These are phyloP conservation scores for Ichneumoninae sp. DNA, from an alignment of 2,888 invertebrate genomes.

Conservation along the genomic window DNA sequence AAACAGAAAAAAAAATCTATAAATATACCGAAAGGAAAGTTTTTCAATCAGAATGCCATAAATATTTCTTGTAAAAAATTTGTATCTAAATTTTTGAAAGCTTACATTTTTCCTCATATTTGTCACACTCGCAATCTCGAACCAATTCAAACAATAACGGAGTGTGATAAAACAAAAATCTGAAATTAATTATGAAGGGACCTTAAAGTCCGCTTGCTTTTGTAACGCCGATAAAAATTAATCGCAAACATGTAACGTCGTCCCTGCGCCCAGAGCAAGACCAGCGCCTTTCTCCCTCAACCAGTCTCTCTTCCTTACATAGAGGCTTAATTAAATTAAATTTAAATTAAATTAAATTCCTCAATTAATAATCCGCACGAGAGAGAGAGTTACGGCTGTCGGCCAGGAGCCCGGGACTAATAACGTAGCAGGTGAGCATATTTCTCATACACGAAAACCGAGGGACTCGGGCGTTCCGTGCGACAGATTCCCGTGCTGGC, in stretches of 20 bases:
- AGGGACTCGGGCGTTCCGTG: constrained; percentile 14
- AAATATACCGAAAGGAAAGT: too few relatives aligned
- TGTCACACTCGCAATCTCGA: too few relatives aligned
- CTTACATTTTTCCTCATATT: too few relatives aligned
- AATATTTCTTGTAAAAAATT: not conserved
- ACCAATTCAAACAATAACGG: too few relatives aligned
- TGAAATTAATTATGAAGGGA: too few relatives aligned
- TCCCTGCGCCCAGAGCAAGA: too few relatives aligned
- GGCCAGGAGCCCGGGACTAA: constrained; percentile 9
- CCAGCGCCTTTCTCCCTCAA: not conserved
- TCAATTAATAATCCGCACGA: constrained; percentile 21
- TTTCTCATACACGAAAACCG: constrained; percentile 29
- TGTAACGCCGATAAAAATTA: too few relatives aligned
- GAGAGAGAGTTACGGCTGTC: constrained; percentile 12
- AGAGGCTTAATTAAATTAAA: constrained; percentile 3
- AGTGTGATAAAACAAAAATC: not conserved
- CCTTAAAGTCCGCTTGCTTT: too few relatives aligned
- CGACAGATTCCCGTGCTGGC: constrained; percentile 65
- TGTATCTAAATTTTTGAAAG: too few relatives aligned
- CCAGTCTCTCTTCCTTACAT: too few relatives aligned
- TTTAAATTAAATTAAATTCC: constrained; percentile 26
- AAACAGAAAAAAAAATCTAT: too few relatives aligned
- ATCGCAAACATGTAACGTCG: not conserved
- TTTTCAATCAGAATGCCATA: too few relatives aligned
- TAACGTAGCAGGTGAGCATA: constrained; percentile 27